Evolutionary conservation across 1,140 invertebrate species (phyloP), one percentile per base, ranked within the genome.

Genomic region (Panagrolaimus sp.): DNA sequence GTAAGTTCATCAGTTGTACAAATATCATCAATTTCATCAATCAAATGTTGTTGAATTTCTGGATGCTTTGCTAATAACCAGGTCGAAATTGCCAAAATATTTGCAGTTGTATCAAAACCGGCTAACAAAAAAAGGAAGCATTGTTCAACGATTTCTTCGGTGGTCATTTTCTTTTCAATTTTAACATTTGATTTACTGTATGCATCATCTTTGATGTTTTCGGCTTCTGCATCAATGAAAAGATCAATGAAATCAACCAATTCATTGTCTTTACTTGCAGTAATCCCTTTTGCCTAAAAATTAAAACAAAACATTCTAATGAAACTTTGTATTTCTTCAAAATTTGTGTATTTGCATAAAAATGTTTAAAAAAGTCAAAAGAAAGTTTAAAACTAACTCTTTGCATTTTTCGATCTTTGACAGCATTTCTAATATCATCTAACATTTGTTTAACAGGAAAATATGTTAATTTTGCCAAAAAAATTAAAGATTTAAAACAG

Each of bases 271-370:
- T 38, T 38, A 38, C 7, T 38, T 2, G 32, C 7, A 7, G 32
- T 38, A 4, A 7, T 7, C 7, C 32, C 45, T 43, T 73, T 73
- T 10, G 72, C 32, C 43, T 74, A 66, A 44, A 74, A 73, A 43
- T 68, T 73, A 63, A 73, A 70, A n/a, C n/a, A n/a, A n/a, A n/a
- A n/a, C n/a, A n/a, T n/a, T n/a, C n/a, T n/a, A n/a, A n/a, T n/a
- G n/a, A n/a, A n/a, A n/a, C n/a, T n/a, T n/a, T n/a, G n/a, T n/a
- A n/a, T n/a, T n/a, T n/a, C n/a, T n/a, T n/a, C n/a, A n/a, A n/a
- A n/a, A n/a, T n/a, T n/a, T n/a, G n/a, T n/a, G n/a, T n/a, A n/a
- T n/a, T n/a, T n/a, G n/a, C n/a, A n/a, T n/a, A n/a, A n/a, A n/a
- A n/a, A n/a, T n/a, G n/a, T 38, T 38, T 4, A 38, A 38, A 4